Percentiles rank a stretch among this genome's conserved stretches.
phyloP scores from a whole-genome alignment of 2,888 invertebrate genomes.

The Drosophila falleni region DNA sequence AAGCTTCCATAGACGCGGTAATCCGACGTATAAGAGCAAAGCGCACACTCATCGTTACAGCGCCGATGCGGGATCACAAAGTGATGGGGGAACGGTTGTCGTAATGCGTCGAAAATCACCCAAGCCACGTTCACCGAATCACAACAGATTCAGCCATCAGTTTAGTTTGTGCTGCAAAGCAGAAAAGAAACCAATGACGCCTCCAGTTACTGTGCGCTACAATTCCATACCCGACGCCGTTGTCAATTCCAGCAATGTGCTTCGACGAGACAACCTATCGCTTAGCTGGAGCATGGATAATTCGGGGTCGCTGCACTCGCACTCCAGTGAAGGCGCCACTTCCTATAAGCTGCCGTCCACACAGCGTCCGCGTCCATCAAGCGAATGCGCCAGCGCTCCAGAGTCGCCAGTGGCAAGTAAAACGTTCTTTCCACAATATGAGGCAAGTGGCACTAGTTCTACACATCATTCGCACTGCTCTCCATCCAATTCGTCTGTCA shows the following conservation, averaged over 20 bases:
- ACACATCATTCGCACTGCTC: conserved; percentile 74
- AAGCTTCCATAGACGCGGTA: conserved; percentile 80
- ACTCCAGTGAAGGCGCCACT: conserved; percentile 72
- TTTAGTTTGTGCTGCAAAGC: conserved; percentile 85
- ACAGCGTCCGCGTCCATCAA: conserved; percentile 65
- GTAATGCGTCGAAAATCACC: conserved; percentile 75
- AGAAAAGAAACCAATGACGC: conserved; percentile 83
- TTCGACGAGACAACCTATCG: conserved; percentile 80
- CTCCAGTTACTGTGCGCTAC: conserved; percentile 84
- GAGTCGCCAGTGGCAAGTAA: conserved; percentile 84
- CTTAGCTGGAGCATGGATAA: conserved; percentile 80
- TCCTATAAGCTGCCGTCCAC: conserved; percentile 48
- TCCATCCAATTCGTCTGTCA: conserved; percentile 80
- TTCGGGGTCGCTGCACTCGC: conserved; percentile 73
- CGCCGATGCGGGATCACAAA: conserved; percentile 79
- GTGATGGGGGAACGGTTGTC: conserved; percentile 78
- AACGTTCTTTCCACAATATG: conserved; percentile 69
- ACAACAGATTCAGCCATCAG: conserved; percentile 85
- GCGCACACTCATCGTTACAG: conserved; percentile 76
- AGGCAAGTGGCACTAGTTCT: conserved; percentile 38
- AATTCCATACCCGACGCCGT: conserved; percentile 83
- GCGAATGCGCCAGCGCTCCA: conserved; percentile 84
- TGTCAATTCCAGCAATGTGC: conserved; percentile 34
- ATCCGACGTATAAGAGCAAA: conserved; percentile 73
- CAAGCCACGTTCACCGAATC: conserved; percentile 82